Evolutionary conservation across 2,888 invertebrate species (phyloP).

Genomic region (Leptura quadrifasciata): DNA sequence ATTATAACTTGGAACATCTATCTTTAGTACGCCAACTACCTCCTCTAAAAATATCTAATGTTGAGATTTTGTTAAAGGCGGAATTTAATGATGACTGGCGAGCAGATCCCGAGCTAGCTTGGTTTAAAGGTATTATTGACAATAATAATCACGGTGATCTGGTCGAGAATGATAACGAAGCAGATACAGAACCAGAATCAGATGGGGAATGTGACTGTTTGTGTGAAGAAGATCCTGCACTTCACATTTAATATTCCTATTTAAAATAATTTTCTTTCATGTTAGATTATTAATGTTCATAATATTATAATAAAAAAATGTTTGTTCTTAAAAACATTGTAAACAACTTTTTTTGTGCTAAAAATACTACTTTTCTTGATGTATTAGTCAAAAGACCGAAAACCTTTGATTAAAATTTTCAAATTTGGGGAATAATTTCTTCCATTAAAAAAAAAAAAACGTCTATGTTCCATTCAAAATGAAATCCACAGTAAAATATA

Average conservation of each 20-base stretch:
- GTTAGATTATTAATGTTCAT: background rate
- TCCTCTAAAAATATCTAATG: background rate
- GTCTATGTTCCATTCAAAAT: background rate
- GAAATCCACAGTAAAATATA: background rate
- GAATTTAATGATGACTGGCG: slow-evolving; percentile 11
- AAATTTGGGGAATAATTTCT: background rate
- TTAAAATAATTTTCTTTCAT: background rate
- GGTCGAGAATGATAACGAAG: background rate
- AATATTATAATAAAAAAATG: background rate
- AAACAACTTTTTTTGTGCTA: too few relatives aligned
- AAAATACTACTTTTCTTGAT: too few relatives aligned
- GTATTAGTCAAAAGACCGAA: too few relatives aligned
- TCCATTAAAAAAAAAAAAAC: background rate
- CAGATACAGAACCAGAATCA: background rate
- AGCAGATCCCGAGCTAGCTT: slow-evolving; percentile 5
- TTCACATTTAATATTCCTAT: background rate
- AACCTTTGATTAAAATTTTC: background rate
- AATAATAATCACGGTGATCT: background rate
- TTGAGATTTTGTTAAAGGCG: slow-evolving; percentile 1
- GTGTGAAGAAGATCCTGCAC: slow-evolving; percentile 7
- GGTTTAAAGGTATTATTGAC: background rate
- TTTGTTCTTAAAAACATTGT: background rate
- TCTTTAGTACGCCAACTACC: background rate
- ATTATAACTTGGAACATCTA: background rate
- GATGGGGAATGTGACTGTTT: slow-evolving; percentile 2